Conservation (phyloP, 1,140 invertebrate genomes). For the Periplaneta americana region DNA sequence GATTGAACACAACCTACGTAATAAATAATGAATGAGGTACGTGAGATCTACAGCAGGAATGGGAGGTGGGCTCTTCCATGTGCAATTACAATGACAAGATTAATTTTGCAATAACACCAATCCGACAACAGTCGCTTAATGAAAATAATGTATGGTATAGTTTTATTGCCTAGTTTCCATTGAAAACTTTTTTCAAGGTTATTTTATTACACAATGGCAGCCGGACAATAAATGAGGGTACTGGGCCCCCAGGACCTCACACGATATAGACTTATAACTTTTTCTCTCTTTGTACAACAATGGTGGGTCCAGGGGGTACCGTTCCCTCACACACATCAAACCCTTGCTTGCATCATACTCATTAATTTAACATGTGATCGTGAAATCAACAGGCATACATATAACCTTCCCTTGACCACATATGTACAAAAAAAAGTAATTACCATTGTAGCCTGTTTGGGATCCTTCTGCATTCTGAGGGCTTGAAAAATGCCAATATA, state of each 20-base stretch:
- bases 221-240: constrained; percentile 3
- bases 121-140: constrained; percentile 8
- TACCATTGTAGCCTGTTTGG: not conserved
- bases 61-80: too few species aligned
- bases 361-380: not conserved
- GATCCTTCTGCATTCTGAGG: not conserved
- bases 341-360: not conserved
- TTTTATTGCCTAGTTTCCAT: constrained; percentile 17
- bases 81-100: too few species aligned
- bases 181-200: constrained; percentile 11
- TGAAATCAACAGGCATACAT: not conserved
- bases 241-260: not conserved
- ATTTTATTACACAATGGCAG: constrained; percentile 11
- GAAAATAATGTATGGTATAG: constrained; percentile 14
- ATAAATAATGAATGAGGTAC: too few species aligned
- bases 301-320: not conserved
- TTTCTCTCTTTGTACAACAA: constrained; percentile 13
- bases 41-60: too few species aligned
- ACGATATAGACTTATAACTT: not conserved
- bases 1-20: too few species aligned
- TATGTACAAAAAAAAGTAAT: not conserved
- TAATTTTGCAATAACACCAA: not conserved
- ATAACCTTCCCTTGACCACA: constrained; percentile 1
- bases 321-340: not conserved
- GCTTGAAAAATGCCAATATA: not conserved